Evolutionary conservation across 1,140 invertebrate species (phyloP), one percentile per base, ranked within the genome.

Genomic region (Anastrepha ludens): DNA sequence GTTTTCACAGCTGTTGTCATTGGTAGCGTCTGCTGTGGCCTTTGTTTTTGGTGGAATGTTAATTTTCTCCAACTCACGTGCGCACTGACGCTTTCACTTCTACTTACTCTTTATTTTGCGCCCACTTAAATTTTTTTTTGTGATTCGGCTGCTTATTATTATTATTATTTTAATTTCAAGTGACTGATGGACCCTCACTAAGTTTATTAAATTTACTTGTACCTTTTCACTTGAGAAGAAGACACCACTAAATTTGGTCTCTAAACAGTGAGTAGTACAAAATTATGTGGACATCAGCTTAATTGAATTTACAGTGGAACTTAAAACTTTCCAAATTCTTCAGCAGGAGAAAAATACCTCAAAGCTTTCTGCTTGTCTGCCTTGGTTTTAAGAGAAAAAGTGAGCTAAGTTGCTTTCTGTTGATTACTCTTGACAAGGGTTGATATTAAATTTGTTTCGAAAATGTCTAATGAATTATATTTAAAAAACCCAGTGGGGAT

Each of bases 381-480:
- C 7, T 74, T n/a, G 41, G 41, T 47, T 47, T 65, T 74, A 13
- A 44, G 64, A 39, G 67, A 44, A 6, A 47, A 44, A 74, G 67
- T 74, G 67, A 74, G 44, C 44, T 74, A 74, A 74, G 67, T 29
- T 29, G 64, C 20, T 47, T 44, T 8, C 15, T 44, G 67, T 44
- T 74, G 67, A 74, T 74, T 74, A 74, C 44, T 74, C 17, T 74
- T 74, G 67, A 74, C 67, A 41, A 74, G 67, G 67, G 67, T 74
- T 74, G 17, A 39, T 41, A 17, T 74, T 70, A 29, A 29, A 41
- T 74, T 74, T 74, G 67, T 74, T 13, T 44, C 41, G 39, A 74
- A 41, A 39, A 47, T 74, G 47, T 44, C 3, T 62, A 13, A 62
- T 41, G 29, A 29, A 29, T 29, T n/a, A 47, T 1, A 47, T 74